Evolutionary conservation across 2,113 vertebrate species (phyloP).

Genomic region (Gavia stellata): DNA sequence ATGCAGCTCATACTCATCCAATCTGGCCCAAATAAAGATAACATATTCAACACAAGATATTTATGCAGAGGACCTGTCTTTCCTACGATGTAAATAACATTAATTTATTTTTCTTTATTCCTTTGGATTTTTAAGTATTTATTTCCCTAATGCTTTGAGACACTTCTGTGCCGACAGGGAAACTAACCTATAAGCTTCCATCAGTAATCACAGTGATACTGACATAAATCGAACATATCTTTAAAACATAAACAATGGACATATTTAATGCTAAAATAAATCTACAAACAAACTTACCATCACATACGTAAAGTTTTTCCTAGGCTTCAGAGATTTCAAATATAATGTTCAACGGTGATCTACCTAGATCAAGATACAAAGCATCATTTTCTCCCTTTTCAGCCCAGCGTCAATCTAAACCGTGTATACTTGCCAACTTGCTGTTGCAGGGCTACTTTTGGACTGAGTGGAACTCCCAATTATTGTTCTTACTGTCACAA

Average conservation of each 20-base stretch:
- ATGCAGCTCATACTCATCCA: not conserved
- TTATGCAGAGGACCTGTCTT: not conserved
- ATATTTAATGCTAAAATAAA: not conserved
- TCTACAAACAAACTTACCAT: not conserved
- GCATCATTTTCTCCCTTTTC: not conserved
- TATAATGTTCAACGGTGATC: not conserved
- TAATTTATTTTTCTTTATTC: not conserved
- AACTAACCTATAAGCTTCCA: not conserved
- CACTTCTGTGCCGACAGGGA: not conserved
- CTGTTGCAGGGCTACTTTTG: not conserved
- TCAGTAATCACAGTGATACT: not conserved
- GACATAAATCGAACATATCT: not conserved
- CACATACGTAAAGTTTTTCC: not conserved
- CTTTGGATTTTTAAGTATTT: not conserved
- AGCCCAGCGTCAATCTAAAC: not conserved
- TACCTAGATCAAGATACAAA: not conserved
- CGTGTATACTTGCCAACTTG: not conserved
- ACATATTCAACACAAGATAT: not conserved
- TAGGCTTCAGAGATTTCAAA: not conserved
- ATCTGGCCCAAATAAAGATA: not conserved
- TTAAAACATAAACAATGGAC: not conserved
- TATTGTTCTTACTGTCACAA: not conserved
- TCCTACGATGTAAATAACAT: not conserved
- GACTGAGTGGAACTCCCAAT: not conserved
- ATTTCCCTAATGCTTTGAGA: not conserved